phyloP scores from a whole-genome alignment of 2,797 vertebrate species.

The Acanthiza pusilla region DNA sequence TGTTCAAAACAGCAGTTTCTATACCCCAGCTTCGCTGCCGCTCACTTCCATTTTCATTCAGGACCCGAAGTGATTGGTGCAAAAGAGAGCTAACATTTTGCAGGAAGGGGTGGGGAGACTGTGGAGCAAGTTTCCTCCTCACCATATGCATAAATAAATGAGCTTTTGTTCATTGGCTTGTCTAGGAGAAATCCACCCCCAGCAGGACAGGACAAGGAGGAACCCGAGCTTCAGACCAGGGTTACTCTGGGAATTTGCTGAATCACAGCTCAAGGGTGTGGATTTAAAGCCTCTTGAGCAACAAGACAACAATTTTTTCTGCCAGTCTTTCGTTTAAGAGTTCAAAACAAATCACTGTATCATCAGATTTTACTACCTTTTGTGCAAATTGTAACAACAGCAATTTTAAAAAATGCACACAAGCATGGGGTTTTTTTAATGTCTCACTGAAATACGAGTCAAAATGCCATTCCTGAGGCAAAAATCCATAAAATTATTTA shows the following conservation, averaged over 20 bases:
- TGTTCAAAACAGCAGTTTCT: background rate
- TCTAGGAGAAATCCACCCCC: slow-evolving; percentile 26
- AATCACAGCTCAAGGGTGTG: slow-evolving; percentile 29
- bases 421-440: background rate
- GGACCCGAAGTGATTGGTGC: background rate
- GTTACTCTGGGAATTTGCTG: slow-evolving; percentile 30
- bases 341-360: background rate
- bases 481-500: background rate
- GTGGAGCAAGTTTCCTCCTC: slow-evolving; percentile 15
- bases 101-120: slow-evolving; percentile 22
- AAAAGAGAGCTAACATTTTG: background rate
- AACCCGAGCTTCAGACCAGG: background rate
- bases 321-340: background rate
- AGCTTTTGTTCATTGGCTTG: slow-evolving; percentile 42
- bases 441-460: background rate
- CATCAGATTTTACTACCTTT: background rate
- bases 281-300: background rate
- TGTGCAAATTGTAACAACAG: background rate
- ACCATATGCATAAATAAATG: background rate
- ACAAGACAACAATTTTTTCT: background rate
- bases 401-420: background rate
- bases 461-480: background rate
- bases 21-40: background rate
- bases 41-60: background rate
- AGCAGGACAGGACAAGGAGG: background rate